Conservation (phyloP, 2,113 vertebrate genomes). For the Epinephelus moara region DNA sequence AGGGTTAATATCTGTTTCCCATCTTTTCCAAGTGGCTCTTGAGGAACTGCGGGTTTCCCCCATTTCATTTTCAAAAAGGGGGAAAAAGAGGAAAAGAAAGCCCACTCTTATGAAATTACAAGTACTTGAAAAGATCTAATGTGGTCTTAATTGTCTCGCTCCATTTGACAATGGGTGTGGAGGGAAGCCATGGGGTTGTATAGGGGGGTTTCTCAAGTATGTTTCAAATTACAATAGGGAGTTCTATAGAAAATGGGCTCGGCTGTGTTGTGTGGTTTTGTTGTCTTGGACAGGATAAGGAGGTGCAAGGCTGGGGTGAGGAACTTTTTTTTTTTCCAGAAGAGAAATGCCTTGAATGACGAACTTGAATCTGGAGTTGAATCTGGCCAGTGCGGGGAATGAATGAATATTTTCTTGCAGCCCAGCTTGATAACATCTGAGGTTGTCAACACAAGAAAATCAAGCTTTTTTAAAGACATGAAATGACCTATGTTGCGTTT, state of each 20-base stretch:
- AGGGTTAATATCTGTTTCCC: slow-evolving; percentile 88
- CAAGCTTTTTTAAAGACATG: neutral
- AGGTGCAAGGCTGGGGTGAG: slow-evolving; percentile 62
- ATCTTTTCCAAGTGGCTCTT: slow-evolving; percentile 85
- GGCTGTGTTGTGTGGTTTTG: slow-evolving; percentile 75
- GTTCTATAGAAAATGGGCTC: slow-evolving; percentile 69
- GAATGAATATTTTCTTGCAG: neutral
- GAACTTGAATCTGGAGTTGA: slow-evolving; percentile 17
- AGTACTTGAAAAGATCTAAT: slow-evolving; percentile 89
- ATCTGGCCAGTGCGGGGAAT: neutral
- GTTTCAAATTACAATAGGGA: slow-evolving; percentile 85
- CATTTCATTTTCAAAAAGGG: slow-evolving; percentile 73
- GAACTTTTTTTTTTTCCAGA: slow-evolving; percentile 12
- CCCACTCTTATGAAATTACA: slow-evolving; percentile 87
- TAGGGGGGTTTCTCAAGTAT: slow-evolving; percentile 71
- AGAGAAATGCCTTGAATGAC: slow-evolving; percentile 43
- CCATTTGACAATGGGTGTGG: slow-evolving; percentile 77
- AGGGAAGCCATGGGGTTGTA: slow-evolving; percentile 64
- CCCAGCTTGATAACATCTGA: slow-evolving; percentile 1
- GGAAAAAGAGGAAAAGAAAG: slow-evolving; percentile 46
- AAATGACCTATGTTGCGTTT: neutral
- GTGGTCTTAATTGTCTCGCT: slow-evolving; percentile 86
- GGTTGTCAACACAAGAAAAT: neutral
- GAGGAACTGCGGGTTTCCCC: slow-evolving; percentile 79
- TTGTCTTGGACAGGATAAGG: slow-evolving; percentile 72